Base-by-base conservation (phyloP, 2,888 invertebrate species). In the Tuberolachnus salignus region DNA sequence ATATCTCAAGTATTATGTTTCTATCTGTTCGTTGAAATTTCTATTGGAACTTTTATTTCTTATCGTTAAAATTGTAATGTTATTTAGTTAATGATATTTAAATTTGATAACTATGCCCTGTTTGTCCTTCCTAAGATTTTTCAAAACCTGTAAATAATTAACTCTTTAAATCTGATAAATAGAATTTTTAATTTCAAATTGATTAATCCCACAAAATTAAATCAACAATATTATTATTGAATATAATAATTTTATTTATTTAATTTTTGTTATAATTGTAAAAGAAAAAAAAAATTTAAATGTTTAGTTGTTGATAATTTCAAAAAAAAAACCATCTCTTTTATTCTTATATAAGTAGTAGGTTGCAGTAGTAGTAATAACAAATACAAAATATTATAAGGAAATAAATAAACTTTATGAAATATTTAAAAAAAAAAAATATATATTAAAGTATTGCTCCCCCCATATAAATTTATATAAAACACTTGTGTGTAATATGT, bases 221-320 rank as follows among this genome's bases (percentile, higher is more conserved):
- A n/a, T n/a, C n/a, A n/a, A n/a, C n/a, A n/a, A n/a, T 21, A 10
- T 66, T 26, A 49, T 53, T 66, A 66, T 53, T 19, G n/a, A 67
- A 67, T 16, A 13, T 42, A 69, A 69, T 69, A 74, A 64, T 44
- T 44, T 74, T 64, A 53, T 13, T 16, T 72, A 53, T 23, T 53
- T 73, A 34, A 44, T 42, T 49, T 64, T 53, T 53, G 11, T 53
- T 53, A 9, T 53, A 42, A 9, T 11, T n/a, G 10, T 42, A 16
- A 34, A 26, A 46, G 49, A 72, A 61, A 61, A 26, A 46, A 61
- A 72, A 61, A 61, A 9, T 59, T 71, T 49, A 9, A 49, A 61
- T 59, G 10, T 72, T 71, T 49, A 49, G 3, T 51, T 61, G 3
- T 49, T 49, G 16, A 44, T 61, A 26, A 19, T 51, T 34, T n/a